Conservation (phyloP, 2,797 vertebrate species). For the Alosa sapidissima region DNA sequence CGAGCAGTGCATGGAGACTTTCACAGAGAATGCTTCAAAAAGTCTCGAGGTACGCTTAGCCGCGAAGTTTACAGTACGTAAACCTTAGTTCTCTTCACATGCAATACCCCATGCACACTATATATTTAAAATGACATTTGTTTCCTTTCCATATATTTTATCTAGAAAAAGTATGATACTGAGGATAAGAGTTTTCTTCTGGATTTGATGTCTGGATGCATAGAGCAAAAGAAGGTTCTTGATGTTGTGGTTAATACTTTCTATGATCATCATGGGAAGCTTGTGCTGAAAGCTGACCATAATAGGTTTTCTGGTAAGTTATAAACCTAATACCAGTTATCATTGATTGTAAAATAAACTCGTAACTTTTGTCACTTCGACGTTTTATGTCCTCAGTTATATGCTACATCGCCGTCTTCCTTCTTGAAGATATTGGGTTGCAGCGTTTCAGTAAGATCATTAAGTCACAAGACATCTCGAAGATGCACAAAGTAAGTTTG, state of each 20-base stretch:
- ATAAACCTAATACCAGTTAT: neutral
- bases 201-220: conserved; percentile 81
- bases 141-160: neutral
- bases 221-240: conserved; percentile 78
- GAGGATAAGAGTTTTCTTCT: conserved; percentile 74
- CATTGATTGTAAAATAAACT: neutral
- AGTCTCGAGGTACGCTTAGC: conserved; percentile 74
- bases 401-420: conserved; percentile 85
- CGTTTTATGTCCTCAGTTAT: conserved; percentile 71
- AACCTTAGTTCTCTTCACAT: neutral
- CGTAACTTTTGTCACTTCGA: neutral
- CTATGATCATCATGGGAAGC: conserved; percentile 72
- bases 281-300: conserved; percentile 68
- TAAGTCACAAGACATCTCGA: conserved; percentile 77
- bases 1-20: conserved; percentile 76
- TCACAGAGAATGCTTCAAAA: conserved; percentile 70
- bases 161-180: neutral
- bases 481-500: conserved; percentile 79
- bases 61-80: neutral
- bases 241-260: conserved; percentile 81
- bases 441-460: conserved; percentile 78
- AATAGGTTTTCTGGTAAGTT: conserved; percentile 81
- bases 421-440: conserved; percentile 82
- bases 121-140: neutral
- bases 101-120: neutral